These are phyloP conservation scores for Xanthorhoe designata DNA, from an alignment of 2,888 invertebrate genomes.

Conservation along the genomic window DNA sequence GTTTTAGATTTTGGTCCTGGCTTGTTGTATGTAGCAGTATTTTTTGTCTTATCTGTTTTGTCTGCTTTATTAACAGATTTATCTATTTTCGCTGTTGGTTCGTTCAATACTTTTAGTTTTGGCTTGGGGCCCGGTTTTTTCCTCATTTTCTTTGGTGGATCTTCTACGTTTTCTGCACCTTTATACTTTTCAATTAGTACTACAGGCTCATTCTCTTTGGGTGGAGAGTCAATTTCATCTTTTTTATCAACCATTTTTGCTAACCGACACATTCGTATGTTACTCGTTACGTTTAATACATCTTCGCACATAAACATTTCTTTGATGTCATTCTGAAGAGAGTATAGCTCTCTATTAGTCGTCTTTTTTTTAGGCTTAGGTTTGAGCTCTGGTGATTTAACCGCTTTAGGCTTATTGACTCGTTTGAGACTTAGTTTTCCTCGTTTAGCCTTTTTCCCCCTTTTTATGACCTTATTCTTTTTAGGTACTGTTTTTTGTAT, in stretches of 20 bases:
- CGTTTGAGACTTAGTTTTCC: conserved; percentile 21
- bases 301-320: conserved; percentile 89
- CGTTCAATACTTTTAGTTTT: conserved; percentile 50
- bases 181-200: conserved; percentile 66
- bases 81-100: conserved; percentile 40
- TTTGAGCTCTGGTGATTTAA: conserved; percentile 12
- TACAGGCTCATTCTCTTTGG: conserved; percentile 52
- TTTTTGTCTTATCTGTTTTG: conserved; percentile 31
- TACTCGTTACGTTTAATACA: conserved; percentile 85
- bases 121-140: conserved; percentile 61
- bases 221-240: conserved; percentile 45
- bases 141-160: conserved; percentile 49
- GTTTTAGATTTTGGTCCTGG: conserved; percentile 72
- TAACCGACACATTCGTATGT: conserved; percentile 87
- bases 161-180: conserved; percentile 45
- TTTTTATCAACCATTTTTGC: conserved; percentile 80
- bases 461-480: conserved; percentile 28
- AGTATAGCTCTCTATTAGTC: conserved; percentile 83
- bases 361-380: conserved; percentile 46
- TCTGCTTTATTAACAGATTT: conserved; percentile 19
- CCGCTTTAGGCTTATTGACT: conserved; percentile 18
- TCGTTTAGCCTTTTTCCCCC: conserved; percentile 23
- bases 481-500: conserved; percentile 1
- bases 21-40: conserved; percentile 50
- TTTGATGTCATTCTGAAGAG: conserved; percentile 88